Evolutionary conservation across 2,888 invertebrate genomes (phyloP).

Genomic region (Parnassius mnemosyne): DNA sequence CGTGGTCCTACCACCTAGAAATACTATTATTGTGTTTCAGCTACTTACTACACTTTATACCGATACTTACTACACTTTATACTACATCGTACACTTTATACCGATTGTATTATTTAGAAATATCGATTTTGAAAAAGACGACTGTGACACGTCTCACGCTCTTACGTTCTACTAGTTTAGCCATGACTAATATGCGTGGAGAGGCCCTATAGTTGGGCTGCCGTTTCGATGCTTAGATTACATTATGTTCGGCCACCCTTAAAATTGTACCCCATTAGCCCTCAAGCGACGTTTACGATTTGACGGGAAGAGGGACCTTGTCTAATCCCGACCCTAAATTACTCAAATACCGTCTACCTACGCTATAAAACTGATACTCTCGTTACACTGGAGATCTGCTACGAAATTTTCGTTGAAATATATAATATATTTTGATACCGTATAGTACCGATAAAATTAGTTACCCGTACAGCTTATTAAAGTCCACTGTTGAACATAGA

Average conservation of each 20-base stretch:
- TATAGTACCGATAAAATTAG: no score
- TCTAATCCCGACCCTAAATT: conserved; percentile 14
- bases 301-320: conserved; percentile 13
- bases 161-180: conserved; percentile 8
- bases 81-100: no score
- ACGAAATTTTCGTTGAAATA: background rate
- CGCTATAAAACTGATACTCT: background rate
- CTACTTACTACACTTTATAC: no score
- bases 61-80: no score
- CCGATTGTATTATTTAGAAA: no score
- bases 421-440: no score
- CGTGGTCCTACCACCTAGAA: no score
- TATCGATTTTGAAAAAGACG: no score
- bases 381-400: background rate
- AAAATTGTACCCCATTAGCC: conserved; percentile 28
- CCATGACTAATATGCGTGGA: conserved; percentile 22
- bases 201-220: conserved; percentile 16
- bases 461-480: no score
- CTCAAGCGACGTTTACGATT: conserved; percentile 25
- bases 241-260: conserved; percentile 28
- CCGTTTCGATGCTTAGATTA: conserved; percentile 27
- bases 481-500: no score
- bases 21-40: no score
- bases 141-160: background rate
- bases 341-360: conserved; percentile 1